Base-by-base conservation (phyloP, 2,797 vertebrate species). In the Orientallactaga sibirica region DNA sequence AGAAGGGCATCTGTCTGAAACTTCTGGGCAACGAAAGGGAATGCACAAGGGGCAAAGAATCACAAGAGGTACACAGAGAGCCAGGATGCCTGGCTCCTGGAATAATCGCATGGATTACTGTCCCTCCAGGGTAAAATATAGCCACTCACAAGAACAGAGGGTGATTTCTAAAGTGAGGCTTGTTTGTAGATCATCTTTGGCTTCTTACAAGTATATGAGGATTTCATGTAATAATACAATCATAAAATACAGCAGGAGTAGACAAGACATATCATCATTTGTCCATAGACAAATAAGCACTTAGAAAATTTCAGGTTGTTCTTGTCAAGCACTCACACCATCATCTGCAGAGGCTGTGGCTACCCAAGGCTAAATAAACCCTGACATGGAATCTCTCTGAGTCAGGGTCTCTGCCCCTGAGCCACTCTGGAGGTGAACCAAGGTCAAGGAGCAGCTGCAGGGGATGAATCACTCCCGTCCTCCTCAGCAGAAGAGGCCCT, bases 261-360 rank as follows among this genome's bases (percentile, higher is more conserved):
- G 18, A 55, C 90, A 33, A 95, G 73, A 80, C 43, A 5, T 58
- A n/a, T 92, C 93, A 94, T 93, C 81, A 95, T 93, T 90, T 93
- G 82, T 83, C 94, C 82, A 29, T 78, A 83, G 80, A 91, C 90
- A 94, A 95, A 95, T 86, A 48, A 91, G 74, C 81, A 91, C 90
- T 94, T 88, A 86, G 91, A 89, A 96, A 97, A 97, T 94, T 78
- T 81, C 74, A 96, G 90, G 87, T 93, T 97, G 78, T 52, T 2
- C 2, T 62, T 66, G 66, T 96, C 70, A 88, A 82, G 77, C 11
- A 33, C 71, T 18, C 64, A 48, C 3, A 7, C 66, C 48, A 48
- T 52, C 37, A 61, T 58, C 71, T 76, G 43, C 52, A 75, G 16
- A 74, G 85, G 74, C 84, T 92, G 89, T 0, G 68, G 68, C 68